Conservation (phyloP, 2,888 invertebrate species). For the Lithophane socia region DNA sequence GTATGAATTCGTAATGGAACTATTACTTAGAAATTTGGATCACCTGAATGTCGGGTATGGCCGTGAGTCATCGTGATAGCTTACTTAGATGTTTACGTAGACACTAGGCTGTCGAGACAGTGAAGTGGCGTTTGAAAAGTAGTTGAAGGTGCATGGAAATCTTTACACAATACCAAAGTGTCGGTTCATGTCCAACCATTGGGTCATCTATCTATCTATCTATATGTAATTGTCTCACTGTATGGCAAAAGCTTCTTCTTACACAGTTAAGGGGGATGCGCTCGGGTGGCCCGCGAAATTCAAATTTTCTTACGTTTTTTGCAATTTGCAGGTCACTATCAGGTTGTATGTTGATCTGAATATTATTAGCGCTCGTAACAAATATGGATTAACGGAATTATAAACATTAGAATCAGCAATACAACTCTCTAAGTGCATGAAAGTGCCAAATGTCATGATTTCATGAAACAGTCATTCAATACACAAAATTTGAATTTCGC, state of each 20-base stretch:
- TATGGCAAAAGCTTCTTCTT: not conserved
- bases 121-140: constrained; percentile 31
- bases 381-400: no score
- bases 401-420: no score
- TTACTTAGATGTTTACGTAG: constrained; percentile 45
- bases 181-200: not conserved
- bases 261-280: not conserved
- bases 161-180: constrained; percentile 12
- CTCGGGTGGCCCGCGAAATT: no score
- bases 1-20: constrained; percentile 58
- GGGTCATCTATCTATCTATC: not conserved
- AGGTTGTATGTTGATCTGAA: no score
- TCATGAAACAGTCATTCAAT: no score
- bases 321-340: no score
- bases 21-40: constrained; percentile 62
- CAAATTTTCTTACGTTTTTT: no score
- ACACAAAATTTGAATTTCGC: no score
- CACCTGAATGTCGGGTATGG: constrained; percentile 49
- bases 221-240: not conserved
- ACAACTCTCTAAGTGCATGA: no score
- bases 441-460: no score
- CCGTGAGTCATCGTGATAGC: constrained; percentile 50
- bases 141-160: constrained; percentile 38
- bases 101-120: constrained; percentile 31
- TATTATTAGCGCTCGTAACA: no score